Percentiles rank a stretch among this genome's conserved stretches.
phyloP scores from a whole-genome alignment of 2,113 vertebrate species.

The Ophiodon elongatus region DNA sequence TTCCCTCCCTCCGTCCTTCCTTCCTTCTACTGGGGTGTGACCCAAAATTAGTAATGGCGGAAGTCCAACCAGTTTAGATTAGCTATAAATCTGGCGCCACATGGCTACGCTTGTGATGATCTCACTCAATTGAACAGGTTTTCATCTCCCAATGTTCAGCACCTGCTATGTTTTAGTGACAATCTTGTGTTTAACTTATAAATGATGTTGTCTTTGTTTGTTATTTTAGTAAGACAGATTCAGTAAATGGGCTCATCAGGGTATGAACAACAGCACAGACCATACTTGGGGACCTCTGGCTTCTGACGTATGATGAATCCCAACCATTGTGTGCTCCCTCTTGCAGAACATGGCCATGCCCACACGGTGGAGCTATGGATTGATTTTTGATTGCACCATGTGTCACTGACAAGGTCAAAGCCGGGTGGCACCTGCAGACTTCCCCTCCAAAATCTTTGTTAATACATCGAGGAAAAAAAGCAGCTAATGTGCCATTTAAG shows the following conservation, averaged over 20 bases:
- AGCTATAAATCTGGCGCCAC: background rate
- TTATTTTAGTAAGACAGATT: background rate
- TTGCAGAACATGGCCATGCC: constrained; percentile 47
- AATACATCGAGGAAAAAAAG: background rate
- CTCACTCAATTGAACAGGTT: background rate
- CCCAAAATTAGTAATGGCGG: constrained; percentile 62
- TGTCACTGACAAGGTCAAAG: constrained; percentile 76
- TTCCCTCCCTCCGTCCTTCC: constrained; percentile 42
- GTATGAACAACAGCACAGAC: constrained; percentile 18
- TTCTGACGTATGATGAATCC: constrained; percentile 37
- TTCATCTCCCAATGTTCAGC: background rate
- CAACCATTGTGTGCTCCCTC: constrained; percentile 21
- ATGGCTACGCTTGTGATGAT: background rate
- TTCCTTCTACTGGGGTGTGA: constrained; percentile 33
- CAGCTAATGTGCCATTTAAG: background rate
- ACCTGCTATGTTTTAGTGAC: background rate
- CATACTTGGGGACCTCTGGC: constrained; percentile 22
- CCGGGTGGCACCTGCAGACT: constrained; percentile 33
- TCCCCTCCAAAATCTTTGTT: constrained; percentile 14
- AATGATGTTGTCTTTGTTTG: background rate
- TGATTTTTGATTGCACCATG: constrained; percentile 40
- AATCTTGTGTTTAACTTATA: background rate
- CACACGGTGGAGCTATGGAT: constrained; percentile 79
- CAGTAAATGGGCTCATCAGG: background rate
- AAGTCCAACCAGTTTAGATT: constrained; percentile 38